Conservation (phyloP, 2,888 invertebrate genomes). For the Xanthia icteritia region DNA sequence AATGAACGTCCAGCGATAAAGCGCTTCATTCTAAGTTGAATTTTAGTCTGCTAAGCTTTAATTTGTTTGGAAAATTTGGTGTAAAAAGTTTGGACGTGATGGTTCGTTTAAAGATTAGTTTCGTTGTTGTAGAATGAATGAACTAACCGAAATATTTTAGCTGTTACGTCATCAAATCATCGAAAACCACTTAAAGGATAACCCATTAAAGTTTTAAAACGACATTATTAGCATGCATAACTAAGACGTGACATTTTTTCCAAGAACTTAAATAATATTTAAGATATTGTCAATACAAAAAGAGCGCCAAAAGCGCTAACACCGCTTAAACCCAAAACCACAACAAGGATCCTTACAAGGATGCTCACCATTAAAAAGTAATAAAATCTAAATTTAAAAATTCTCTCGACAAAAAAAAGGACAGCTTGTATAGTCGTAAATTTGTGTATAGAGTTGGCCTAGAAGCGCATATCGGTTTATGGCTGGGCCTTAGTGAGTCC, state of each 20-base stretch:
- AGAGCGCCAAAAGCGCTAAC: constrained; percentile 40
- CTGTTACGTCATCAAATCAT: neutral
- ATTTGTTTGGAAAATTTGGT: constrained; percentile 55
- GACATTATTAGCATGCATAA: neutral
- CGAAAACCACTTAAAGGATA: neutral
- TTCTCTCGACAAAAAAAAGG: constrained; percentile 27
- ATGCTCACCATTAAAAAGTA: constrained; percentile 77
- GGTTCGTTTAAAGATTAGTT: constrained; percentile 35
- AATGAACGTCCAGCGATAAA: constrained; percentile 64
- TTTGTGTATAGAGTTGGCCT: constrained; percentile 55
- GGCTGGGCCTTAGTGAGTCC: constrained; percentile 66
- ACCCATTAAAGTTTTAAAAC: neutral
- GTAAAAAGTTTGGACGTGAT: constrained; percentile 56
- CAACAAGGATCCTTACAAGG: constrained; percentile 54
- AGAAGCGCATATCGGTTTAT: constrained; percentile 71
- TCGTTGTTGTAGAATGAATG: constrained; percentile 4
- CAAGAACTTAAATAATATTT: neutral
- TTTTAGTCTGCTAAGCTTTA: constrained; percentile 49
- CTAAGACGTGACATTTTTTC: neutral
- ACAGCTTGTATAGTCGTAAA: constrained; percentile 56
- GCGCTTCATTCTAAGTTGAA: constrained; percentile 62
- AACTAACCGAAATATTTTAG: neutral
- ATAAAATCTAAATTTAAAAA: constrained; percentile 79
- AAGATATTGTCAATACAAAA: neutral
- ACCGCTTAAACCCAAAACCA: constrained; percentile 37